Base-by-base conservation (phyloP, 2,888 invertebrate species). In the Hypomecis punctinalis region DNA sequence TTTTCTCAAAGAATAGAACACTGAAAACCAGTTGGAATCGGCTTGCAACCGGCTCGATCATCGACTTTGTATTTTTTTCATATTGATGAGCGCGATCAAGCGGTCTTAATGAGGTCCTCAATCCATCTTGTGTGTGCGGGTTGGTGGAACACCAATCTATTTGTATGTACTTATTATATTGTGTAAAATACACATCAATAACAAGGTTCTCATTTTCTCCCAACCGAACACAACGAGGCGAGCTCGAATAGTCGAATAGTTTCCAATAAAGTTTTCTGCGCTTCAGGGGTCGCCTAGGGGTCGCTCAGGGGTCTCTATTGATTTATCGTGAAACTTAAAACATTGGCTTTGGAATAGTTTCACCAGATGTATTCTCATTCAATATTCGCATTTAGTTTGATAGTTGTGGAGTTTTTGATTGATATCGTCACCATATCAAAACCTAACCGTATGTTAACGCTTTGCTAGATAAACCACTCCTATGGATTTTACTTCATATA, bases 271-370 rank as follows among this genome's bases (percentile, higher is more conserved):
- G 43, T 64, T 64, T 54, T 46, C 48, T 45, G 49, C 54, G 63
- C 63, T 64, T 60, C 49, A 55, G 49, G 49, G 46, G 56, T 39
- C 35, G 39, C 39, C 8, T 46, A 35, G 36, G 54, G 54, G 43
- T 45, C 36, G 54, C 23, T 52, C 33, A 52, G 52, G 51, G 42
- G n/a, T 23, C 42, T 33, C 36, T 60, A 64, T 64, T 64, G 64
- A 64, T 64, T 64, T 64, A 64, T 64, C 33, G 64, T 36, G 10
- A 56, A 64, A 64, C 59, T 60, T 64, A 60, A 59, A 64, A 23
- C 54, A 55, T 45, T 47, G 58, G n/a, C 40, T 4, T 54, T 40
- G 62, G 52, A 63, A 54, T 59, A 63, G 59, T 64, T 64, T 54
- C 36, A 11, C 49, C 64, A 64, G 60, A 64, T 64, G 60, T 55